Conservation (phyloP, 2,888 invertebrate species). For the Anorthoa munda region DNA sequence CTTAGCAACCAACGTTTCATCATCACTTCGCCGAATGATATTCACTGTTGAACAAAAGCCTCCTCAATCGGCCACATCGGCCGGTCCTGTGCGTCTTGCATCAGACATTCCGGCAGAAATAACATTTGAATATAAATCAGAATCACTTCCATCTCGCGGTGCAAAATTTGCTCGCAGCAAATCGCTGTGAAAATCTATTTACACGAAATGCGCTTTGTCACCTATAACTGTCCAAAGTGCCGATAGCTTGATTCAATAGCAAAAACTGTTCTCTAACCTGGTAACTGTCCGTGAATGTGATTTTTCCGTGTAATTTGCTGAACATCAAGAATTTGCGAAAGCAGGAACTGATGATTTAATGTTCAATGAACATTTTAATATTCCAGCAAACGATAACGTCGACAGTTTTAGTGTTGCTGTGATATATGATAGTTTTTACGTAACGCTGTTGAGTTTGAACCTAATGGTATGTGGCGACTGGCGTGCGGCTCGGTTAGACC, state of each 20-base stretch:
- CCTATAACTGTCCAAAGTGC: conserved; percentile 30
- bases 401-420: conserved; percentile 39
- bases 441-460: conserved; percentile 37
- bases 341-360: conserved; percentile 54
- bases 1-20: conserved; percentile 28
- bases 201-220: conserved; percentile 34
- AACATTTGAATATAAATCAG: conserved; percentile 44
- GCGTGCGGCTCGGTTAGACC: conserved; percentile 38
- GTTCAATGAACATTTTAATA: conserved; percentile 53
- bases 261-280: conserved; percentile 41
- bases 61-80: too few species aligned
- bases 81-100: too few species aligned
- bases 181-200: conserved; percentile 27
- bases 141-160: conserved; percentile 24
- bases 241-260: conserved; percentile 32
- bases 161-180: conserved; percentile 17
- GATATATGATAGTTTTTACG: conserved; percentile 48
- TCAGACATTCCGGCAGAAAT: conserved; percentile 20
- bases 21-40: too few species aligned
- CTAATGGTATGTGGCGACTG: conserved; percentile 37
- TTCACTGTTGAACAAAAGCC: too few species aligned
- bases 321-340: conserved; percentile 54
- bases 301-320: conserved; percentile 46
- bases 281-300: conserved; percentile 46
- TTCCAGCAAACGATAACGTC: conserved; percentile 34